A percentile compares a stretch with the other conserved stretches of the same genome.
These are phyloP conservation scores for Tragelaphus imberbis DNA, from an alignment of 2,113 vertebrate genomes.

Conservation along the genomic window DNA sequence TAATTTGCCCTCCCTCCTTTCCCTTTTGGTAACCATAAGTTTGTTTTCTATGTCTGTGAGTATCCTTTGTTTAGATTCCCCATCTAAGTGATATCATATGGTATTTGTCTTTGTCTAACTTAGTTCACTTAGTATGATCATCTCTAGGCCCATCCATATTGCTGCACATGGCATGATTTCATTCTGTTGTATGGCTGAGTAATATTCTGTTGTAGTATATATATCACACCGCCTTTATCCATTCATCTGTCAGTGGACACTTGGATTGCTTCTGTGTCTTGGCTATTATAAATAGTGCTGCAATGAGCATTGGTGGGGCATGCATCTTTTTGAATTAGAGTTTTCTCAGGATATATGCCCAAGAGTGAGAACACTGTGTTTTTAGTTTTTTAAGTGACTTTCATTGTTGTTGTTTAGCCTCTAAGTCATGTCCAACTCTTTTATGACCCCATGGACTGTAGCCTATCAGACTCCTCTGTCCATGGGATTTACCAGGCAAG, in stretches of 20 bases:
- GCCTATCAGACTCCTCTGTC: background rate
- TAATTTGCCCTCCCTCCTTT: background rate
- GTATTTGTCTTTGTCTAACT: background rate
- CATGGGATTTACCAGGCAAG: background rate
- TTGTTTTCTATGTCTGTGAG: background rate
- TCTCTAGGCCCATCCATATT: background rate
- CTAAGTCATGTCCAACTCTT: background rate
- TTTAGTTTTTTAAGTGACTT: background rate
- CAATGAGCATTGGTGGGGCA: background rate
- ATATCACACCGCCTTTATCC: background rate
- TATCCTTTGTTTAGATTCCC: background rate
- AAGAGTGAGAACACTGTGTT: background rate
- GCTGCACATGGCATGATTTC: background rate
- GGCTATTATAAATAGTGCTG: background rate
- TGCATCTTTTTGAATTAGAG: background rate
- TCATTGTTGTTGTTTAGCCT: background rate
- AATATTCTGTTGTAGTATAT: background rate
- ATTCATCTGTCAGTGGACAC: background rate
- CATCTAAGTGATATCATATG: background rate
- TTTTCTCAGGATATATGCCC: background rate
- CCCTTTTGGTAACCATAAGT: background rate
- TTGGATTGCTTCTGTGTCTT: background rate
- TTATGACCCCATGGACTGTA: background rate
- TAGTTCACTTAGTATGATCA: background rate
- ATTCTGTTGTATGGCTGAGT: background rate